Conservation (phyloP, 2,888 invertebrate genomes). For the Drosophila affinis region DNA sequence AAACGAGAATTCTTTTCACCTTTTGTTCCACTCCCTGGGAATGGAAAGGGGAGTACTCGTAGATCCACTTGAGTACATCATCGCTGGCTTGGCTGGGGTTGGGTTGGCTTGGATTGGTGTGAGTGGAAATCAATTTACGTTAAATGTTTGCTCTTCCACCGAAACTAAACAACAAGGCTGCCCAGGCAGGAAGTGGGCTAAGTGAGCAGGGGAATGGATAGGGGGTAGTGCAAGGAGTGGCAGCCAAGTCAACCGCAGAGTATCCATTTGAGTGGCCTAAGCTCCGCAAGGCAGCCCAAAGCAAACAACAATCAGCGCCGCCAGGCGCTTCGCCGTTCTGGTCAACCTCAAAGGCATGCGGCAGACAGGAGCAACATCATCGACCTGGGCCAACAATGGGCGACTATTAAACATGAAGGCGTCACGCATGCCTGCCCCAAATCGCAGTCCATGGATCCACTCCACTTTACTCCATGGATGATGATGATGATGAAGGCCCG, state of each 20-base stretch:
- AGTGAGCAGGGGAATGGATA: constrained; percentile 21
- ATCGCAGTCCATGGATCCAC: constrained; percentile 1
- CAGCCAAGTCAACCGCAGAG: constrained; percentile 48
- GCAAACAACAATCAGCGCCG: constrained; percentile 22
- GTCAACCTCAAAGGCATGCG: constrained; percentile 27
- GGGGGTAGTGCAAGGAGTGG: constrained; percentile 10
- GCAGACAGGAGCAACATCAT: constrained; percentile 21
- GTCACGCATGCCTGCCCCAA: constrained; percentile 62
- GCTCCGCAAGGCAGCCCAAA: constrained; percentile 3
- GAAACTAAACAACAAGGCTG: constrained; percentile 34
- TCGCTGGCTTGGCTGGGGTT: constrained; percentile 6
- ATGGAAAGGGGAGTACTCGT: background rate
- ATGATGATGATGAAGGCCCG: constrained; percentile 9
- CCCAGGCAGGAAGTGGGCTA: constrained; percentile 38
- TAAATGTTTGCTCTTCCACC: constrained; percentile 55
- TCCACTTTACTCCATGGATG: background rate
- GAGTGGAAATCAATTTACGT: constrained; percentile 65
- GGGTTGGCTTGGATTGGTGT: no score
- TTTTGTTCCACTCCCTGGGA: background rate
- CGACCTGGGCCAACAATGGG: constrained; percentile 47
- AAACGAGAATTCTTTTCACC: constrained; percentile 14
- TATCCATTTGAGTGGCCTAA: constrained; percentile 59
- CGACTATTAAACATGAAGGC: constrained; percentile 64
- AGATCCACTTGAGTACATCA: constrained; percentile 27
- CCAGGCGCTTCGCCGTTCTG: constrained; percentile 25